These are phyloP conservation scores for Drosophila sucinea DNA, from an alignment of 1,140 invertebrate genomes.

Conservation along the genomic window DNA sequence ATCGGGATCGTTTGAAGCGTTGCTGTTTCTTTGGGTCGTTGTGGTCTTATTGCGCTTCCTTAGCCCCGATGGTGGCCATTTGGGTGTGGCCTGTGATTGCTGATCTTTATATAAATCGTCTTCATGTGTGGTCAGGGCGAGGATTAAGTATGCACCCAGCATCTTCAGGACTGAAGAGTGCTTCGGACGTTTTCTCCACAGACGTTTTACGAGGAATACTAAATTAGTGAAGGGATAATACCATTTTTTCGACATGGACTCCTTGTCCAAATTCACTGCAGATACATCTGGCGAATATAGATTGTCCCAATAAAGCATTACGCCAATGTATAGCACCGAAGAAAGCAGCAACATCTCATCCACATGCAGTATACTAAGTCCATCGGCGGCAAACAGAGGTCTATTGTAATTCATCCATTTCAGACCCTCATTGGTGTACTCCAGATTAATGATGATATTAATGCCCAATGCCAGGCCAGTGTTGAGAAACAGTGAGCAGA, in stretches of 20 bases:
- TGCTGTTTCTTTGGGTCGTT: not conserved
- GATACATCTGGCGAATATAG: slow-evolving; percentile 3
- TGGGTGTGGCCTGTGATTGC: not conserved
- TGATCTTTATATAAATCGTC: not conserved
- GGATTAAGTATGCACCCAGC: not conserved
- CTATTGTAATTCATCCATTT: not conserved
- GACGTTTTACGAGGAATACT: not conserved
- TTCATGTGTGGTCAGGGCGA: not conserved
- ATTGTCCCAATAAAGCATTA: not conserved
- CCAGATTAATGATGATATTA: not conserved
- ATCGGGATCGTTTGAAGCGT: not conserved
- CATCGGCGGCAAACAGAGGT: not conserved
- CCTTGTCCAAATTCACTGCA: not conserved
- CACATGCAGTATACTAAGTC: not conserved
- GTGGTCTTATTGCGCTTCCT: not conserved
- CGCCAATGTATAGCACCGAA: not conserved
- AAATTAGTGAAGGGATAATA: not conserved
- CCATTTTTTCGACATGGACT: not conserved
- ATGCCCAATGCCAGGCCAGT: not conserved
- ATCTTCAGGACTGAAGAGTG: not conserved
- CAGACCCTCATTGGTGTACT: not conserved
- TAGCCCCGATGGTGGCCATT: not conserved
- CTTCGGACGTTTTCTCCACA: not conserved
- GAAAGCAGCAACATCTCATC: not conserved
- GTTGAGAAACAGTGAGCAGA: not conserved